phyloP scores from a whole-genome alignment of 2,113 vertebrate species.

The Chamaetylas fuelleborni region DNA sequence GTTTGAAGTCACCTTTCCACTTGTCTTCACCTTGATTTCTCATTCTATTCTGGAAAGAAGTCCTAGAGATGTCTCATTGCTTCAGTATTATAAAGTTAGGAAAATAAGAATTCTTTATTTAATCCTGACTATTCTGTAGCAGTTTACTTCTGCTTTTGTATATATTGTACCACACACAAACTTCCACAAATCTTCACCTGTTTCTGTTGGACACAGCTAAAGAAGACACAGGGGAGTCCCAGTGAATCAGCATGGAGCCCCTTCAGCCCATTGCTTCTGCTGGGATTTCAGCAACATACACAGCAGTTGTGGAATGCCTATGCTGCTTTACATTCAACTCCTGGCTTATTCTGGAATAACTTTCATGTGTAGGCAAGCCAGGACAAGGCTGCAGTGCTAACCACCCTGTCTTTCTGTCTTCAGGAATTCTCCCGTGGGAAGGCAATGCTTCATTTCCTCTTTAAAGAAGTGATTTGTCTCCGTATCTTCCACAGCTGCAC shows the following conservation, averaged over 20 bases:
- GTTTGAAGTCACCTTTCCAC: neutral
- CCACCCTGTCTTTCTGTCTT: neutral
- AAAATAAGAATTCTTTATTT: neutral
- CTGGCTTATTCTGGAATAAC: conserved; percentile 16
- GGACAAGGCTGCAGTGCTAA: conserved; percentile 18
- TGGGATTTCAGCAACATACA: neutral
- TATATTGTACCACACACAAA: neutral
- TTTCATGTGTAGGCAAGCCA: conserved; percentile 42
- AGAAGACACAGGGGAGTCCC: neutral
- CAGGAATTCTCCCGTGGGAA: conserved; percentile 38
- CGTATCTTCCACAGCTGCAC: neutral
- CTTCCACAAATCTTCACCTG: neutral
- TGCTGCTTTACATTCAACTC: conserved; percentile 1
- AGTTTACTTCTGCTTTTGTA: neutral
- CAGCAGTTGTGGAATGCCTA: neutral
- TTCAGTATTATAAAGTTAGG: neutral
- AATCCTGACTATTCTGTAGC: neutral
- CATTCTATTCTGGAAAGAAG: neutral
- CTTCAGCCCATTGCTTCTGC: neutral
- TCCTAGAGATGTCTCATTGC: neutral
- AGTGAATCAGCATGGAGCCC: neutral
- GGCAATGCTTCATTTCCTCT: conserved; percentile 17
- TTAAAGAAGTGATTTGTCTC: neutral
- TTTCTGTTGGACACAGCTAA: neutral
- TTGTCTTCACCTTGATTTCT: neutral